These are phyloP conservation scores for Drosophila robusta DNA, from an alignment of 2,888 invertebrate genomes.

Conservation along the genomic window DNA sequence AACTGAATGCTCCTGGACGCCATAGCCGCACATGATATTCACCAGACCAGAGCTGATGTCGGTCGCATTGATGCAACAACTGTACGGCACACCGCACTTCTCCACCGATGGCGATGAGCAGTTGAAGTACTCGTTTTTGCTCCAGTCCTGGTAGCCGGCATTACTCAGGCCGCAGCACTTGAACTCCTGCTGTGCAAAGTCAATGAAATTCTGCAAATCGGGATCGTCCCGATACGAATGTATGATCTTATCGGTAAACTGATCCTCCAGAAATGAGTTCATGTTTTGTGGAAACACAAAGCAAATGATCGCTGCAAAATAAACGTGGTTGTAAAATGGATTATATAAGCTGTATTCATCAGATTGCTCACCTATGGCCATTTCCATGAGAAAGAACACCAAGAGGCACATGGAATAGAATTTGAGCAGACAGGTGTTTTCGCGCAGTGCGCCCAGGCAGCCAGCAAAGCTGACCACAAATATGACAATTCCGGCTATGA, in stretches of 20 bases:
- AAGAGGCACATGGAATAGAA: constrained; percentile 95
- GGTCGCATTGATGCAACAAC: constrained; percentile 96
- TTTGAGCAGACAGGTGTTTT: constrained; percentile 96
- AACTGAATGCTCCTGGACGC: constrained; percentile 93
- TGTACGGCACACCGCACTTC: constrained; percentile 96
- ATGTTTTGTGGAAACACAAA: constrained; percentile 97
- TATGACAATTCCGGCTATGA: constrained; percentile 94
- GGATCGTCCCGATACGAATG: constrained; percentile 96
- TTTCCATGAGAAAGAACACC: constrained; percentile 95
- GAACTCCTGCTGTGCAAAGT: constrained; percentile 95
- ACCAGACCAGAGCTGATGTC: constrained; percentile 94
- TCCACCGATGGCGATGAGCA: constrained; percentile 96
- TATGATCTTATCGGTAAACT: constrained; percentile 95
- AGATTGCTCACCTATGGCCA: constrained; percentile 88
- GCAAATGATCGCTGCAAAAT: constrained; percentile 90
- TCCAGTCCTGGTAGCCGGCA: constrained; percentile 97
- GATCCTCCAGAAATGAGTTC: constrained; percentile 93
- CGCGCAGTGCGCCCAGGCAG: constrained; percentile 91
- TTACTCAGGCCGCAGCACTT: constrained; percentile 95
- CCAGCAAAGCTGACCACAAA: constrained; percentile 97
- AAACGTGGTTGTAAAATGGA: neutral
- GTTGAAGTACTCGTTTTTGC: constrained; percentile 97
- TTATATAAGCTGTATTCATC: neutral
- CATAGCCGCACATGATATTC: constrained; percentile 97
- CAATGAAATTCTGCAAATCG: constrained; percentile 96